These are phyloP conservation scores for Rotaria magnacalcarata DNA, from an alignment of 2,888 invertebrate genomes.

Conservation along the genomic window DNA sequence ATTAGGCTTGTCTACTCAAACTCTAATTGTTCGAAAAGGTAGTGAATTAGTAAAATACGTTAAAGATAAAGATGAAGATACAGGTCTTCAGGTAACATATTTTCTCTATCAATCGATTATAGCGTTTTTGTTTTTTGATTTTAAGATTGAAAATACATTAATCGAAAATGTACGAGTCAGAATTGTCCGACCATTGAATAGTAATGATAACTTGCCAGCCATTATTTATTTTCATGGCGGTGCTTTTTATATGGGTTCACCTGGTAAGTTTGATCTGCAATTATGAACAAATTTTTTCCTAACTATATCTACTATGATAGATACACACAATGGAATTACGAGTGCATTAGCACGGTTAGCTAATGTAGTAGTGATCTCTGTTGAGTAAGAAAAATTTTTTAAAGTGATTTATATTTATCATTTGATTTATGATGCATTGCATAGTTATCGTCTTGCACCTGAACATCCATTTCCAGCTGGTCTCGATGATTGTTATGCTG, in stretches of 20 bases:
- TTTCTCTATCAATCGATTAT: background rate
- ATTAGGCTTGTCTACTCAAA: background rate
- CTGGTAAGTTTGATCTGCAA: background rate
- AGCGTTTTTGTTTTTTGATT: background rate
- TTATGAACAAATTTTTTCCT: no score
- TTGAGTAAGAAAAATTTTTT: background rate
- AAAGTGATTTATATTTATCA: background rate
- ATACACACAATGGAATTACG: slow-evolving; percentile 15
- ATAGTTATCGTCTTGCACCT: slow-evolving; percentile 41
- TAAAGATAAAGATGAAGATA: background rate
- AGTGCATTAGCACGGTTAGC: background rate
- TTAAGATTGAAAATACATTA: background rate
- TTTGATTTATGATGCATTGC: background rate
- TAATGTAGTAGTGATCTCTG: slow-evolving; percentile 19
- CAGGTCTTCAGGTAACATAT: background rate
- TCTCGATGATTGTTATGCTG: slow-evolving; percentile 38
- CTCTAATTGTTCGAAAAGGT: background rate
- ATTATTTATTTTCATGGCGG: slow-evolving; percentile 41
- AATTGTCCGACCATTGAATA: background rate
- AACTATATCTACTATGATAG: background rate
- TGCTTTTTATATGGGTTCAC: slow-evolving; percentile 35
- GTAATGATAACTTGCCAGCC: background rate
- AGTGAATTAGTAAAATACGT: background rate
- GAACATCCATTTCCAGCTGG: slow-evolving; percentile 39
- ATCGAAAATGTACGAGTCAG: background rate